These are phyloP conservation scores for Rhagoletis pomonella DNA, from an alignment of 1,140 invertebrate species.

Conservation along the genomic window DNA sequence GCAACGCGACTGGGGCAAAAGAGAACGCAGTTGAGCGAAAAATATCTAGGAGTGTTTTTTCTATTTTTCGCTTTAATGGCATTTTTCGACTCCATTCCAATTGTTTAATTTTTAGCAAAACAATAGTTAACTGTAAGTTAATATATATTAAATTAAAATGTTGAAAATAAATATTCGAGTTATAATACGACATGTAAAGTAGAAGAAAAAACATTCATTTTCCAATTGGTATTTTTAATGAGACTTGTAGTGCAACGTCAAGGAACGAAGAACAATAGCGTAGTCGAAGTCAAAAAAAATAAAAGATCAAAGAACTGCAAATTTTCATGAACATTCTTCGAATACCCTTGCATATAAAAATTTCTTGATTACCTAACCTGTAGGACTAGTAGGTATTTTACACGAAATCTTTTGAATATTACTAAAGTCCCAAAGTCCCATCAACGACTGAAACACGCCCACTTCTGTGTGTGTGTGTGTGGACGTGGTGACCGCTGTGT, in stretches of 20 bases:
- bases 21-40: conserved; percentile 21
- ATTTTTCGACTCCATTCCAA: conserved; percentile 44
- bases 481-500: not conserved
- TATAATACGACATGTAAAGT: not conserved
- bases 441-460: not conserved
- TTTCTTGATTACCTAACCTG: not conserved
- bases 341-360: not conserved
- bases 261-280: not conserved
- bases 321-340: not conserved
- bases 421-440: not conserved
- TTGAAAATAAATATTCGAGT: not conserved
- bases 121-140: not conserved
- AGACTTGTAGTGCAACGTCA: conserved; percentile 30
- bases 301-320: not conserved
- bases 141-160: not conserved
- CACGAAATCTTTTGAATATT: not conserved
- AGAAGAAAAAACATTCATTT: not conserved
- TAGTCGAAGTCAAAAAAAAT: not conserved
- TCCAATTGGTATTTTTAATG: conserved; percentile 31
- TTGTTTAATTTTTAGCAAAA: conserved; percentile 43
- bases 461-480: not conserved
- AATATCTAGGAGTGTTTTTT: conserved; percentile 19
- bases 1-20: not conserved
- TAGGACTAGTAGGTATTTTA: not conserved
- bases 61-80: conserved; percentile 36